These are phyloP conservation scores for Pluvianellus socialis DNA, from an alignment of 2,113 vertebrate species.

Conservation along the genomic window DNA sequence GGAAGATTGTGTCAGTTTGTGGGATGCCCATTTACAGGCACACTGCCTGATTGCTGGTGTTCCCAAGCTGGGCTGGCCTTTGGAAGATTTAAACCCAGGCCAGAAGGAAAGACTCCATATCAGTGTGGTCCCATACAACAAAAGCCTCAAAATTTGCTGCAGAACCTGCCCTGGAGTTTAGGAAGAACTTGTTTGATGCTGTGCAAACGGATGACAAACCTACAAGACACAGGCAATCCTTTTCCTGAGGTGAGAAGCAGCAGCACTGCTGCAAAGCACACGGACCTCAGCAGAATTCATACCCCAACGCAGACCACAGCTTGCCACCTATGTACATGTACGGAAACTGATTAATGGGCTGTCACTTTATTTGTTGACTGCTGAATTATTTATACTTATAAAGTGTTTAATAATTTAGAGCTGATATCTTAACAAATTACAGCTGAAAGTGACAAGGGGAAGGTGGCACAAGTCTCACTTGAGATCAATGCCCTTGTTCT, in stretches of 20 bases:
- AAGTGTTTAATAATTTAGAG: conserved; percentile 90
- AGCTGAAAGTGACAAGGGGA: conserved; percentile 78
- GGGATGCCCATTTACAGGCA: neutral
- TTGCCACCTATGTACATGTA: conserved; percentile 62
- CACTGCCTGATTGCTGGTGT: neutral
- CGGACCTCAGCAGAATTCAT: conserved; percentile 56
- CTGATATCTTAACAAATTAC: conserved; percentile 85
- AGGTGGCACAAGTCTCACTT: conserved; percentile 69
- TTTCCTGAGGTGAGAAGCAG: neutral
- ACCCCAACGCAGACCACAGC: conserved; percentile 45
- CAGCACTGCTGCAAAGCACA: neutral
- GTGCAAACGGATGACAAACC: neutral
- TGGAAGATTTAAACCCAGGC: neutral
- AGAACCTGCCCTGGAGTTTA: neutral
- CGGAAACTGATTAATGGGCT: conserved; percentile 88
- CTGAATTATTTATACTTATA: conserved; percentile 94
- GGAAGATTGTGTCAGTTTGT: neutral
- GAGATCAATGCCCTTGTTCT: conserved; percentile 74
- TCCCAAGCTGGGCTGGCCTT: neutral
- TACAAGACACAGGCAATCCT: neutral
- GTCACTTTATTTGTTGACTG: conserved; percentile 89
- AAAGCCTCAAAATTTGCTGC: neutral
- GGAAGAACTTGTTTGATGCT: neutral
- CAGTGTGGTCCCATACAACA: neutral
- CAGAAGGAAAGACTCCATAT: neutral